Percentiles rank a stretch among this genome's conserved stretches.
Conservation (phyloP, 1,140 invertebrate species). For the Drosophila kohkoa region DNA sequence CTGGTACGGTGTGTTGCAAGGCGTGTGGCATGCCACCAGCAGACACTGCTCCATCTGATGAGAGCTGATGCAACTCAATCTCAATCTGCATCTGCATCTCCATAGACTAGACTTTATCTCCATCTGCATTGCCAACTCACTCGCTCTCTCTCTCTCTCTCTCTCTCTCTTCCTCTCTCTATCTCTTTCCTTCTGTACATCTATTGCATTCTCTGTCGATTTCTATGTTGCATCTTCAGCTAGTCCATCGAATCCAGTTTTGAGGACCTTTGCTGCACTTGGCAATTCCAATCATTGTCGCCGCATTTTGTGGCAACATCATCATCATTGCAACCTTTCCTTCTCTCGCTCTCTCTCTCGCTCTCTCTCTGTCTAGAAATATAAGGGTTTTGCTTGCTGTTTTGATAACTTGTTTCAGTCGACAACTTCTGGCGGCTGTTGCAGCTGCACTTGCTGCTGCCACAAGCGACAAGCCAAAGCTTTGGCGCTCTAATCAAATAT, state of each 20-base stretch:
- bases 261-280: slow-evolving; percentile 14
- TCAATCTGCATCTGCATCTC: not conserved
- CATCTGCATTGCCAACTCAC: not conserved
- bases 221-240: not conserved
- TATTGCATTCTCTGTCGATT: slow-evolving; percentile 1
- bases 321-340: not conserved
- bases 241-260: too few relatives aligned
- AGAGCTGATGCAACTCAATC: not conserved
- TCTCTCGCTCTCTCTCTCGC: not conserved
- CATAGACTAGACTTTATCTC: not conserved
- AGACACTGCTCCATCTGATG: too few relatives aligned
- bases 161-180: not conserved
- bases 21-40: slow-evolving; percentile 1
- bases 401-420: slow-evolving; percentile 33
- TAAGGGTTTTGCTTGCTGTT: not conserved
- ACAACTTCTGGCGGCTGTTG: slow-evolving; percentile 18
- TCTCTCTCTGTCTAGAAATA: not conserved
- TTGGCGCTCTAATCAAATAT: slow-evolving; percentile 58
- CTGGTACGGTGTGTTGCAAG: not conserved
- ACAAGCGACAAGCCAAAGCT: slow-evolving; percentile 26
- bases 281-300: slow-evolving; percentile 46
- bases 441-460: not conserved
- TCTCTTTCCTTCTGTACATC: not conserved
- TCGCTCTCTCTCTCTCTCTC: not conserved
- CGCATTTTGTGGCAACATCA: not conserved